A percentile compares a stretch with the other conserved stretches of the same genome.
These are phyloP conservation scores for Bombus vancouverensis DNA, from an alignment of 1,140 invertebrate species.

Conservation along the genomic window DNA sequence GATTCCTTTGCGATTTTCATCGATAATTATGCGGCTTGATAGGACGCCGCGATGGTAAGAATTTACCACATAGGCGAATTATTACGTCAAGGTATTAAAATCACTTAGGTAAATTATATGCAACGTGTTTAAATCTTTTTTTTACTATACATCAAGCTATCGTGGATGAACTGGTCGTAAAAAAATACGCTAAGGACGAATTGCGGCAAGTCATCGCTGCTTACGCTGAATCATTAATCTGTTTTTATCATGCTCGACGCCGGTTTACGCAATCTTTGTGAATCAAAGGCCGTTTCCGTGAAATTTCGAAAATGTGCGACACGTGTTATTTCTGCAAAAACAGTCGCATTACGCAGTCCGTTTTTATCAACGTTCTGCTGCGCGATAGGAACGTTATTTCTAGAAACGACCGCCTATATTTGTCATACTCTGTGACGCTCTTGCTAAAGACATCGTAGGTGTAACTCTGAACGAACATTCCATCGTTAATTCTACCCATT, in stretches of 20 bases:
- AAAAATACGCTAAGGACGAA: not conserved
- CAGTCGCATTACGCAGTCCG: not conserved
- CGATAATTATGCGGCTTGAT: too few relatives aligned
- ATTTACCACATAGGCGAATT: too few relatives aligned
- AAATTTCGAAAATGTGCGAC: not conserved
- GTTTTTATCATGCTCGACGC: constrained; percentile 12
- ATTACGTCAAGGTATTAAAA: too few relatives aligned
- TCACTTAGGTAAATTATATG: not conserved
- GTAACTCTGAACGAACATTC: too few relatives aligned
- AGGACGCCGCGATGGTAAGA: too few relatives aligned
- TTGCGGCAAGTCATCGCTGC: not conserved
- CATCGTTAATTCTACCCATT: not conserved
- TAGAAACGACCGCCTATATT: not conserved
- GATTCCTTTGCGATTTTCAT: too few relatives aligned
- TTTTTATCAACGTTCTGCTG: not conserved
- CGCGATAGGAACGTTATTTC: too few relatives aligned
- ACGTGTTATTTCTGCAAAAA: not conserved
- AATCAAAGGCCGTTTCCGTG: constrained; percentile 4
- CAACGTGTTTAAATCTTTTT: not conserved
- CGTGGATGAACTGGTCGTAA: not conserved
- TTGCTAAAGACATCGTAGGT: not conserved
- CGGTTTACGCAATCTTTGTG: constrained; percentile 14
- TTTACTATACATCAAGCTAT: too few relatives aligned
- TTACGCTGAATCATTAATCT: not conserved
- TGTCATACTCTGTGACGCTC: not conserved